Conservation (phyloP, 2,113 vertebrate species). For the Corydoras maculifer region DNA sequence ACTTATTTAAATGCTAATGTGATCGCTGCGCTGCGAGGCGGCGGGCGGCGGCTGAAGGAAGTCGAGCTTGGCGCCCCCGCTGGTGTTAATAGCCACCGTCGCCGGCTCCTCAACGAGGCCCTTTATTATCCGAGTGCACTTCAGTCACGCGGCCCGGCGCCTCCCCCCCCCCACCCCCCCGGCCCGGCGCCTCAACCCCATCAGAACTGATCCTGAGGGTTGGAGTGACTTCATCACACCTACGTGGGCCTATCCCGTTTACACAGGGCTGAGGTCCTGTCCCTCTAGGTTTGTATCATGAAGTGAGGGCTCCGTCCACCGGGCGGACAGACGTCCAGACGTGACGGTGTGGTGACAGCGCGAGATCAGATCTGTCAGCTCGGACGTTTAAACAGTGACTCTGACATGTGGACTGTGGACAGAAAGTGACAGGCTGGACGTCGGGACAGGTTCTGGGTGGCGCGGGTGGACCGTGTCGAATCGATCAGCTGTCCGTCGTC, state of each 20-base stretch:
- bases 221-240: too few species aligned
- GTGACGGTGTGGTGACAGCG: too few species aligned
- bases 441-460: not conserved
- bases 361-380: too few species aligned
- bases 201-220: too few species aligned
- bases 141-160: not conserved
- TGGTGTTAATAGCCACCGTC: constrained; percentile 45
- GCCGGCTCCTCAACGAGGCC: constrained; percentile 27
- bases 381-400: too few species aligned
- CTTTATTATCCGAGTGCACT: constrained; percentile 31
- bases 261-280: too few species aligned
- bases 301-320: too few species aligned
- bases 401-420: not conserved
- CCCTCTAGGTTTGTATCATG: too few species aligned
- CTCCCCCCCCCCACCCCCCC: too few species aligned
- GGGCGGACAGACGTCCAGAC: too few species aligned
- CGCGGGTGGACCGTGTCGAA: constrained; percentile 24
- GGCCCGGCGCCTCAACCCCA: too few species aligned
- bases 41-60: constrained; percentile 30
- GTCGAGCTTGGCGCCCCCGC: constrained; percentile 28
- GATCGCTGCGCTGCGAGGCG: constrained; percentile 37
- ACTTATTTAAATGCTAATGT: constrained; percentile 51
- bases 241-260: too few species aligned
- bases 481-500: constrained; percentile 59
- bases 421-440: not conserved